Evolutionary conservation across 2,113 vertebrate genomes (phyloP).

Genomic region (Archocentrus centrarchus): DNA sequence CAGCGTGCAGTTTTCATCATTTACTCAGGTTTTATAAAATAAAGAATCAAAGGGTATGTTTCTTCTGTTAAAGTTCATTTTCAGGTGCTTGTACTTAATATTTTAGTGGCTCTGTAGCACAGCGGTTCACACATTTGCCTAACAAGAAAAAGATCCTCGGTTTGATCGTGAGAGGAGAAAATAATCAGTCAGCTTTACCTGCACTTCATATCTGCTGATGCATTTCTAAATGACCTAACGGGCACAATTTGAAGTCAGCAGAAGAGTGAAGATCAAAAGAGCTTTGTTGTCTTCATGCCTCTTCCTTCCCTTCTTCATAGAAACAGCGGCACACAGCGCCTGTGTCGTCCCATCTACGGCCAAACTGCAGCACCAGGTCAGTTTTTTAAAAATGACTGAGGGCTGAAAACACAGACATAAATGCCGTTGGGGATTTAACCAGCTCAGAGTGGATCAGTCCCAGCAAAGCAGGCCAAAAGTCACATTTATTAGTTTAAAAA

Average conservation of each 20-base stretch:
- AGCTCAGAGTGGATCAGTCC: not conserved
- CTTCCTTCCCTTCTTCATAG: not conserved
- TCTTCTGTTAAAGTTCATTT: not conserved
- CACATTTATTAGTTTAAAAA: not conserved
- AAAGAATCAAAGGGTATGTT: too few species aligned
- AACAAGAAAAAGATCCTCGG: too few species aligned
- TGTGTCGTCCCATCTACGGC: too few species aligned
- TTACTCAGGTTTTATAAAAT: too few species aligned
- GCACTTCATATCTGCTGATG: too few species aligned
- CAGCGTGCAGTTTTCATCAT: too few species aligned
- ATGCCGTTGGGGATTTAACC: not conserved
- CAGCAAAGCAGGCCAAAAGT: not conserved
- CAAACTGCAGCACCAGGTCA: too few species aligned
- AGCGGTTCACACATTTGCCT: too few species aligned
- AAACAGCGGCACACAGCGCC: not conserved
- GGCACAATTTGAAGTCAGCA: not conserved
- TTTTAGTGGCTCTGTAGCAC: too few species aligned
- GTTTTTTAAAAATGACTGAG: not conserved
- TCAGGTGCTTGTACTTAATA: fast-evolving
- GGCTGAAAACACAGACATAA: not conserved
- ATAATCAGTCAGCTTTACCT: too few species aligned
- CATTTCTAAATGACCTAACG: not conserved
- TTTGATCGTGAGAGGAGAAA: not conserved
- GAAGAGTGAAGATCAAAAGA: not conserved
- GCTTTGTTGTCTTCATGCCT: fast-evolving